Base-by-base conservation (phyloP, 1,140 invertebrate genomes). In the Wiebesia pumilae region DNA sequence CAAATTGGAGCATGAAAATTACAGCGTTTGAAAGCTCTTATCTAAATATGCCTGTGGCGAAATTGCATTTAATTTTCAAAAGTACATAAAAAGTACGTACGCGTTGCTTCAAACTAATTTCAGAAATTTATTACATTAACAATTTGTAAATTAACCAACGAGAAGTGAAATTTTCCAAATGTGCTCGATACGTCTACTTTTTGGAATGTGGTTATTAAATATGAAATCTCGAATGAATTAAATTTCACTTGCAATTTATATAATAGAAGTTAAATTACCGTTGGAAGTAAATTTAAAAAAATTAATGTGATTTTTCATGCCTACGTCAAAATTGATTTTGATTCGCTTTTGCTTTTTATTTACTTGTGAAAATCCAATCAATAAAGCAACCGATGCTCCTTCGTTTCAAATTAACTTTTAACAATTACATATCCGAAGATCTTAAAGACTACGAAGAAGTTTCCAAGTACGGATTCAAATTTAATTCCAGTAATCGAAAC, bases 91-190 rank as follows among this genome's bases (percentile, higher is more conserved):
- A n/a, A n/a, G 51, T 7, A 2, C 51, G 51, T 14, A 24, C 19
- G 10, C 7, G 7, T 58, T 58, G 19, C 3, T 21, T 24, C 24
- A 24, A 27, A 14, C 1, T 14, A 14, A 3, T 3, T 27, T 62
- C 27, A 27, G 24, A 62, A 62, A 27, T 62, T 62, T 62, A 62
- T 62, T 62, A 62, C 14, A 62, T 62, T 62, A 6, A 27, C 0
- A 62, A 62, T 62, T 27, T 62, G 27, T 62, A 62, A 62, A 27
- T 62, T 62, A 62, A 62, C 27, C 58, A 62, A 27, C 14, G 58
- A 27, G 33, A 69, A 69, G 67, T 69, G 67, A 69, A 69, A 69
- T 69, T 67, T 69, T 69, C 19, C n/a, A 69, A 12, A 33, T 69
- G 35, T 69, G 35, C 21, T 7, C 33, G 33, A 35, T 19, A 27